phyloP scores from a whole-genome alignment of 2,888 invertebrate species.

The Meganola albula region DNA sequence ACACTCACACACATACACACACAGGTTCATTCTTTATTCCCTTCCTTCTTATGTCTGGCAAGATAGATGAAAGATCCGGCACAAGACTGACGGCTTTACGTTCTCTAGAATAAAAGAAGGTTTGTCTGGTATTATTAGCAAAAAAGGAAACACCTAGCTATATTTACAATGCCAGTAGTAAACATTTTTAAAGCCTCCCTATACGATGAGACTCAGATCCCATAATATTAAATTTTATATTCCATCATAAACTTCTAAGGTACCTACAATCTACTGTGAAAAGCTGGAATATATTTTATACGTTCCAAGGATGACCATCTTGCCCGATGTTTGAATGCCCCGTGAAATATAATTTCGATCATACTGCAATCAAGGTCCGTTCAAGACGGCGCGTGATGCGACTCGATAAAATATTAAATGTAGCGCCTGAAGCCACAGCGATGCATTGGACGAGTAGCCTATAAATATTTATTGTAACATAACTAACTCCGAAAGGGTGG shows the following conservation, averaged over 20 bases:
- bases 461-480: slow-evolving; percentile 34
- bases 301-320: slow-evolving; percentile 53
- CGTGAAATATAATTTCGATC: slow-evolving; percentile 76
- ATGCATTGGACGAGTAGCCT: slow-evolving; percentile 35
- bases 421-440: slow-evolving; percentile 39
- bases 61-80: no score
- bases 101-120: no score
- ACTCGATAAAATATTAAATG: slow-evolving; percentile 70
- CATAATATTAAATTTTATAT: background rate
- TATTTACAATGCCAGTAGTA: no score
- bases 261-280: slow-evolving; percentile 20
- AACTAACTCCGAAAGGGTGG: no score
- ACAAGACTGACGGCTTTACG: no score
- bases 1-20: no score
- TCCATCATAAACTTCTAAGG: slow-evolving; percentile 3
- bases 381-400: slow-evolving; percentile 75
- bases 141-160: no score
- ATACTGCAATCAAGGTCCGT: slow-evolving; percentile 76
- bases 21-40: no score
- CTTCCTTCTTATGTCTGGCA: no score
- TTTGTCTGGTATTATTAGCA: no score
- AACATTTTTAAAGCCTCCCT: no score
- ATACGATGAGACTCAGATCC: no score
- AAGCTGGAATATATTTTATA: slow-evolving; percentile 25
- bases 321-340: slow-evolving; percentile 72